Conservation (phyloP, 1,140 invertebrate genomes). For the Drosophila sp. region DNA sequence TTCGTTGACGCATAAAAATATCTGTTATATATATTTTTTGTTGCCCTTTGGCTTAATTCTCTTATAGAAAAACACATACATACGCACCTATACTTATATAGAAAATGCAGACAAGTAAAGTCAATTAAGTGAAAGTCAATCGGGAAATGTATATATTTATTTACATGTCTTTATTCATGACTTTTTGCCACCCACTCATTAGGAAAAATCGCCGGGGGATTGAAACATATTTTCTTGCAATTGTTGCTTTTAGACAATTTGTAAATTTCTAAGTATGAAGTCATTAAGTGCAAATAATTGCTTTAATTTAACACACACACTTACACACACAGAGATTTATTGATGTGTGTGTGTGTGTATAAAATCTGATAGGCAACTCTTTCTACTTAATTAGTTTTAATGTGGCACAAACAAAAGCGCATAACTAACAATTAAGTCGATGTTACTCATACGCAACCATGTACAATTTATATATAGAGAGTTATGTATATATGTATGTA, state of each 20-base stretch:
- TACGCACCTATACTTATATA: not conserved
- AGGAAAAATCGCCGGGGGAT: constrained; percentile 9
- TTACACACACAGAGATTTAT: constrained; percentile 44
- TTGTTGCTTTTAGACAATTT: constrained; percentile 30
- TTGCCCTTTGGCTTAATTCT: too few relatives aligned
- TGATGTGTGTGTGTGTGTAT: constrained; percentile 26
- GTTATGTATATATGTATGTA: constrained; percentile 9
- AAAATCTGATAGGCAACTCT: constrained; percentile 66
- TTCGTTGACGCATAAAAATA: too few relatives aligned
- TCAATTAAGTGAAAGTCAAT: constrained; percentile 28
- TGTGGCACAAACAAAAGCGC: constrained; percentile 64
- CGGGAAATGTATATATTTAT: not conserved
- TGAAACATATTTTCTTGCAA: constrained; percentile 33
- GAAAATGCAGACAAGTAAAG: not conserved
- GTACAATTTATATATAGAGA: constrained; percentile 32
- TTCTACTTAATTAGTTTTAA: constrained; percentile 81
- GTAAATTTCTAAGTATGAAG: constrained; percentile 41
- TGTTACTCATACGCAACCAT: constrained; percentile 50
- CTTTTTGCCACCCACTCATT: constrained; percentile 37
- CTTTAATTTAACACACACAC: constrained; percentile 61
- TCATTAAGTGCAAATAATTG: constrained; percentile 72
- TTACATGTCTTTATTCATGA: constrained; percentile 2
- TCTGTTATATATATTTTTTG: too few relatives aligned
- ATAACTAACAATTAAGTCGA: constrained; percentile 74
- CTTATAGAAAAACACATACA: too few relatives aligned